Evolutionary conservation across 2,113 vertebrate species (phyloP), one percentile per base, ranked within the genome.

Genomic region (Catharus bicknelli): DNA sequence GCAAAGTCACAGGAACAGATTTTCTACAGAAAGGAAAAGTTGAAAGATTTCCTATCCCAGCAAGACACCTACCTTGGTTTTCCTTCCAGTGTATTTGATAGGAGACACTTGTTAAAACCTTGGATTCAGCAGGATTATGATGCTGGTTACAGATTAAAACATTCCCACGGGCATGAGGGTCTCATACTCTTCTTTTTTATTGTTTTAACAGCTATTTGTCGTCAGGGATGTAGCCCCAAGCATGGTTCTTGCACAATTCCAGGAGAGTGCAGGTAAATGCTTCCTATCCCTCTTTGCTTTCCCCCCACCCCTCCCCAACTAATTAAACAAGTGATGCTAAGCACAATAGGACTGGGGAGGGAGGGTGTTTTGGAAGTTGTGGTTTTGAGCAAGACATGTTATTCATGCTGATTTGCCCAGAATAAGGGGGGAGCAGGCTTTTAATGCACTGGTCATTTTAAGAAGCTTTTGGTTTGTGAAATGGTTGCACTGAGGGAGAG

Each of bases 141-240:
- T 74, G 34, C 42, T 75, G 55, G 86, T 55, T 69, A 75, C 82
- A 95, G 95, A 96, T 97, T 91, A 95, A 96, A 97, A 91, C 61
- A 32, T 97, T 97, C 95, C 96, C 93, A 96, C 13, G 61, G 88
- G 51, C 17, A 75, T 36, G 85, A 87, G 11, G 63, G 34, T 89
- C 76, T 22, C 62, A 85, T 88, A 54, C 62, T 94, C 50, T 69
- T 19, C 75, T 63, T 69, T 83, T 81, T 32, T 81, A 53, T 90
- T 94, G 43, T 90, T 94, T 90, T 95, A 91, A 87, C 96, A 99
- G 99, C 99, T 40, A 99, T 99, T 96, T 99, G 99, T 96, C 98
- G 98, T 79, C 99, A 99, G 97, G 99, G 99, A 96, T 99, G 99
- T 97, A 99, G 98, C 97, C 98, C 98, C 54, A 99, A 99, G 95